A percentile compares a stretch with the other conserved stretches of the same genome.
These are phyloP conservation scores for Siphamia tubifer DNA, from an alignment of 2,113 vertebrate genomes.

Conservation along the genomic window DNA sequence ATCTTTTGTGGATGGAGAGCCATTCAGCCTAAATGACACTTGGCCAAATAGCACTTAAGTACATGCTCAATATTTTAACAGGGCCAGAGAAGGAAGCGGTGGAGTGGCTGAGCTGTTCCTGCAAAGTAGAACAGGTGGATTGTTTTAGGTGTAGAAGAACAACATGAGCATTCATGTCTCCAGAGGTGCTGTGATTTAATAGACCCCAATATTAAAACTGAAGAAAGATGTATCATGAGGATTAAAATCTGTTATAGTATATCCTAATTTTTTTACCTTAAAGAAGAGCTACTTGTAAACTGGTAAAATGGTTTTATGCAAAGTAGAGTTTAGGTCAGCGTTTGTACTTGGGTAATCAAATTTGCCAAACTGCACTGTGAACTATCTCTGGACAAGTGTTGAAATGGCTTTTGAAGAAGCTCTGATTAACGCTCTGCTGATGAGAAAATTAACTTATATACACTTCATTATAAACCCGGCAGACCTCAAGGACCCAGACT, in stretches of 20 bases:
- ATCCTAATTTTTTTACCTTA: background rate
- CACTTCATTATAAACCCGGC: constrained; percentile 87
- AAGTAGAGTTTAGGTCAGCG: background rate
- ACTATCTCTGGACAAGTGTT: constrained; percentile 4
- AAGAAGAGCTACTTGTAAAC: background rate
- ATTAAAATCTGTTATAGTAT: background rate
- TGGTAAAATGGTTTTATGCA: background rate
- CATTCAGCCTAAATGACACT: constrained; percentile 84
- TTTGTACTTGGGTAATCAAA: constrained; percentile 36
- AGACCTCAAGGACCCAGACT: constrained; percentile 79
- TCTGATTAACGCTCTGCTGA: constrained; percentile 83
- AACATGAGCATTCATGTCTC: constrained; percentile 24
- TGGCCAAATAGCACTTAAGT: constrained; percentile 86
- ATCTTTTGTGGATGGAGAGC: constrained; percentile 80
- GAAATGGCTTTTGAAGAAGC: constrained; percentile 58
- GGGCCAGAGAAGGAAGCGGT: constrained; percentile 62
- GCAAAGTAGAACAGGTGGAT: constrained; percentile 68
- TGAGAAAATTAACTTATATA: constrained; percentile 90
- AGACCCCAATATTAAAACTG: background rate
- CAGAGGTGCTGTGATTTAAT: constrained; percentile 7
- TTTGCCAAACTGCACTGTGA: constrained; percentile 30
- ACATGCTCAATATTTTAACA: constrained; percentile 86
- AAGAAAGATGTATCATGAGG: no score
- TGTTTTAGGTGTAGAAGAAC: constrained; percentile 24
- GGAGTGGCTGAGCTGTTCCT: constrained; percentile 55